These are phyloP conservation scores for Colinus virginianus DNA, from an alignment of 2,113 vertebrate genomes.

Conservation along the genomic window DNA sequence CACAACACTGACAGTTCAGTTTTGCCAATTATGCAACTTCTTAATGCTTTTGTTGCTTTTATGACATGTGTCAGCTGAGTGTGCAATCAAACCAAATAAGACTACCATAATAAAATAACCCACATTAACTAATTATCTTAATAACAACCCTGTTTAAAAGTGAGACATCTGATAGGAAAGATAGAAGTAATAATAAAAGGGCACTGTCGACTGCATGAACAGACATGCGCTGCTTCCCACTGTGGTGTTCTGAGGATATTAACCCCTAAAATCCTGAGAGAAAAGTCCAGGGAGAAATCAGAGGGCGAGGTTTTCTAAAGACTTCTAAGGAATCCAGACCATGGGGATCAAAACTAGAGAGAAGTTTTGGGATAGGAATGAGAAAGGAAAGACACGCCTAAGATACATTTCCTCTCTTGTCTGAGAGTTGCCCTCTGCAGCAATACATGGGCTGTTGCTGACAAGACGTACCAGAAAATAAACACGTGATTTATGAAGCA, in stretches of 20 bases:
- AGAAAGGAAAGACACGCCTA: not conserved
- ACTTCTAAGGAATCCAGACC: not conserved
- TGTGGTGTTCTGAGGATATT: not conserved
- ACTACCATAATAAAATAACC: slow-evolving; percentile 62
- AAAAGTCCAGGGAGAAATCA: not conserved
- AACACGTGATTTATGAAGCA: not conserved
- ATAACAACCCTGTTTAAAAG: slow-evolving; percentile 54
- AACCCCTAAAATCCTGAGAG: slow-evolving; percentile 25
- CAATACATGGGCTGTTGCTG: not conserved
- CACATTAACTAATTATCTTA: slow-evolving; percentile 69
- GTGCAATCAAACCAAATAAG: slow-evolving; percentile 46
- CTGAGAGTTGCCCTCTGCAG: not conserved
- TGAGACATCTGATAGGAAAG: slow-evolving; percentile 54
- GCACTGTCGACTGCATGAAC: not conserved
- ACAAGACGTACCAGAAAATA: not conserved
- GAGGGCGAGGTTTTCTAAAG: not conserved
- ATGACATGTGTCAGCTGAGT: slow-evolving; percentile 31
- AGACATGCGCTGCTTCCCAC: not conserved
- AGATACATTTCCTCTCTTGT: not conserved
- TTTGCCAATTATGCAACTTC: slow-evolving; percentile 48
- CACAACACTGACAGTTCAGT: slow-evolving; percentile 9
- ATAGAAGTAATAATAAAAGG: slow-evolving; percentile 42
- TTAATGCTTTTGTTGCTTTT: slow-evolving; percentile 50
- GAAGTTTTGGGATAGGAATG: not conserved
- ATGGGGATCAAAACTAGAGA: not conserved